Conservation (phyloP, 2,797 vertebrate genomes). For the Sebastes oblongus region DNA sequence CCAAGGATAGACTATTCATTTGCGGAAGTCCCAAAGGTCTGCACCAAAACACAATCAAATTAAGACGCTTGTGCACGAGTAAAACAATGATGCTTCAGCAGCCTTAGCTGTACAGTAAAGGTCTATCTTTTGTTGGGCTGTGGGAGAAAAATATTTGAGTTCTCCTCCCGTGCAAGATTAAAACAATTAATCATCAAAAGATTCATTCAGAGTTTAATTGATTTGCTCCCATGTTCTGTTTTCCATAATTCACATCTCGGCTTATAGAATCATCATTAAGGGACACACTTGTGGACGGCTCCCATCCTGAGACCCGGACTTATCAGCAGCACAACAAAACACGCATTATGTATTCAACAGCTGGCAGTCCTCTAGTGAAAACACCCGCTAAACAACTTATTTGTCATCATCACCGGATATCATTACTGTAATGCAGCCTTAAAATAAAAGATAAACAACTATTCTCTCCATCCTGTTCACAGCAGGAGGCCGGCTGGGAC, state of each 20-base stretch:
- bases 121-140: neutral
- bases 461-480: neutral
- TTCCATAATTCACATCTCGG: constrained; percentile 11
- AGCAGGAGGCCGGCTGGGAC: neutral
- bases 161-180: neutral
- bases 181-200: constrained; percentile 1
- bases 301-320: constrained; percentile 1
- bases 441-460: constrained; percentile 7
- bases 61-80: constrained; percentile 38
- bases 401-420: neutral
- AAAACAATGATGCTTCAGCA: constrained; percentile 39
- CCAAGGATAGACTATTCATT: constrained; percentile 58
- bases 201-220: constrained; percentile 27
- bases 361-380: neutral
- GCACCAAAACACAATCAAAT: constrained; percentile 67
- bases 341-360: constrained; percentile 10
- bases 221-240: constrained; percentile 17
- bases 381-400: neutral
- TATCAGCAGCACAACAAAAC: constrained; percentile 12
- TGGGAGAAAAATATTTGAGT: neutral
- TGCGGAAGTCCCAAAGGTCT: constrained; percentile 51
- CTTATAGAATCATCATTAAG: constrained; percentile 6
- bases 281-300: neutral
- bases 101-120: neutral
- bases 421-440: neutral